phyloP scores from a whole-genome alignment of 2,888 invertebrate species.

The Mythimna pallens region DNA sequence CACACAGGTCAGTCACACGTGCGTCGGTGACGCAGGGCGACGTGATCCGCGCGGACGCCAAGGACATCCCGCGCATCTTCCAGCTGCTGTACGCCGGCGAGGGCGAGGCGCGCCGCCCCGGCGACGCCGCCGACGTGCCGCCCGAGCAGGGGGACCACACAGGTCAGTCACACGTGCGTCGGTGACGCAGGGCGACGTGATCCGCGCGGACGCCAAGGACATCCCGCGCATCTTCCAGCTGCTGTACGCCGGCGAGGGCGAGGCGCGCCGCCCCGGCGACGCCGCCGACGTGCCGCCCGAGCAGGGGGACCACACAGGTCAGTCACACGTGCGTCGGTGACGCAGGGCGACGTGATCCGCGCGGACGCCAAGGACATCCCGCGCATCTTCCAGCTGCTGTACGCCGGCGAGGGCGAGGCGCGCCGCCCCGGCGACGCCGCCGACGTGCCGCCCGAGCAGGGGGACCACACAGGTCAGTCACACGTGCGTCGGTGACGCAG shows the following conservation, averaged over 20 bases:
- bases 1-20: too few species aligned
- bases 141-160: slow-evolving; percentile 89
- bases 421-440: slow-evolving; percentile 78
- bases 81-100: neutral
- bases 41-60: neutral
- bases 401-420: slow-evolving; percentile 95
- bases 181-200: too few species aligned
- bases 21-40: too few species aligned
- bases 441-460: too few species aligned
- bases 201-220: slow-evolving; percentile 86
- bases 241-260: slow-evolving; percentile 93
- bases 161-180: slow-evolving; percentile 92
- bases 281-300: slow-evolving; percentile 96
- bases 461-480: too few species aligned
- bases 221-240: slow-evolving; percentile 99
- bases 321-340: too few species aligned
- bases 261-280: slow-evolving; percentile 91
- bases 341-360: too few species aligned
- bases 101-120: slow-evolving; percentile 1
- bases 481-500: slow-evolving; percentile 93
- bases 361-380: too few species aligned
- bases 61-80: too few species aligned
- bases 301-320: too few species aligned
- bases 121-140: slow-evolving; percentile 97
- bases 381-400: slow-evolving; percentile 76